Evolutionary conservation across 2,888 invertebrate genomes (phyloP), one percentile per base, ranked within the genome.

Genomic region (Epistrophella euchroma): DNA sequence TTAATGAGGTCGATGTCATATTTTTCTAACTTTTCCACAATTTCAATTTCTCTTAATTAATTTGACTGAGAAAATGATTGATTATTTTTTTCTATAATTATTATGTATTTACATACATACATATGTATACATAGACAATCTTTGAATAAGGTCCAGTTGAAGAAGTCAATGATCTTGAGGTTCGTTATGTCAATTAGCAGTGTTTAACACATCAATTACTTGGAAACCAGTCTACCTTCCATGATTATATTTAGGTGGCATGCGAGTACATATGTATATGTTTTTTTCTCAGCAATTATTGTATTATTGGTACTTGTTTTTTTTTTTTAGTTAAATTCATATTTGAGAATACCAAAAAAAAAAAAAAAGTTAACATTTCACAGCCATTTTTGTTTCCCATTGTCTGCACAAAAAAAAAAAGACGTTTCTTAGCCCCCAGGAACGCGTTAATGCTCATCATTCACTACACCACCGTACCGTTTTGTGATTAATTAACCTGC

Each of bases 1-100:
- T 43, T 64, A 76, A 43, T 62, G 19, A 37, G 40, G 58, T 45
- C 1, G 35, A 11, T 28, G 56, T 50, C 35, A 45, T 58, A 47
- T 68, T 76, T 76, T 62, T 62, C 28, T 32, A 52, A 56, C 43
- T 15, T 43, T 37, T 64, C 22, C 45, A 64, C 62, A 45, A 43
- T 45, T 66, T 64, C 28, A 19, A 10, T 45, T 13, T 40, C 40
- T 11, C 17, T 19, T 37, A 52, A 64, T 76, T 73, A 76, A 81
- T 83, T 79, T 83, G 32, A 62, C 73, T 85, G 68, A 68, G 72
- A 81, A 77, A 76, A 62, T 85, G 85, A 85, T 85, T 81, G 85
- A 85, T 85, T 81, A 28, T 74, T 50, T n/a, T 56, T 74, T 73
- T 78, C 17, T 73, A 75, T 35, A 45, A 45, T 43, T 43, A 62